A percentile compares a stretch with the other conserved stretches of the same genome.
Conservation (phyloP, 2,113 vertebrate genomes). For the Heterochromis multidens region DNA sequence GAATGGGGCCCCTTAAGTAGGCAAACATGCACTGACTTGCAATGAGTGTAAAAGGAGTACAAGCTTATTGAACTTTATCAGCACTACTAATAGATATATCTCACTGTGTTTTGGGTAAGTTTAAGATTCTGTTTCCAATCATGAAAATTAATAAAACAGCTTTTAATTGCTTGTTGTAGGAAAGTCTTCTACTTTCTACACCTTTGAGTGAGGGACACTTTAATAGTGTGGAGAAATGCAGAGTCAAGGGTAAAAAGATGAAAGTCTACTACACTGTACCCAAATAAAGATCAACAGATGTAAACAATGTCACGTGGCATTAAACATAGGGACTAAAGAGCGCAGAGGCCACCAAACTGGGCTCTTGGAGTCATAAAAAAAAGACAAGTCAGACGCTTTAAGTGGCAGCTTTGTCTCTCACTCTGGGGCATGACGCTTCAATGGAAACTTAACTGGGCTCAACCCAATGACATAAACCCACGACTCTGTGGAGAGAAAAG, state of each 20-base stretch:
- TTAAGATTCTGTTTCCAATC: background rate
- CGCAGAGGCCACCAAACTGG: slow-evolving; percentile 5
- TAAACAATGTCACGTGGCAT: background rate
- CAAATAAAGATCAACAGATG: background rate
- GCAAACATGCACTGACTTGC: background rate
- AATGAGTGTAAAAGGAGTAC: background rate
- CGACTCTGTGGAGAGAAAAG: slow-evolving; percentile 60
- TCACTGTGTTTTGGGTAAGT: background rate
- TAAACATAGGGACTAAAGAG: background rate
- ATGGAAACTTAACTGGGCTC: slow-evolving; percentile 70
- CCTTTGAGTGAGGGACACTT: background rate
- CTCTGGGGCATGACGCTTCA: slow-evolving; percentile 61
- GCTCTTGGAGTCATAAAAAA: slow-evolving; percentile 37
- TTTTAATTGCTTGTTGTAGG: background rate
- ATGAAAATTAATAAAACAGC: background rate
- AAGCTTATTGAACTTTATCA: background rate
- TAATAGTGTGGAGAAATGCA: background rate
- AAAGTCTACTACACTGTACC: background rate
- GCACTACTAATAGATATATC: too few species aligned
- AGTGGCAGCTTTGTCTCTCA: slow-evolving; percentile 68
- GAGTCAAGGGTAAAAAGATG: background rate
- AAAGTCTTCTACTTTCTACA: background rate
- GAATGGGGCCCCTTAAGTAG: background rate
- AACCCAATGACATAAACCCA: slow-evolving; percentile 71
- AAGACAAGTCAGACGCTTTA: slow-evolving; percentile 61